A percentile compares a stretch with the other conserved stretches of the same genome.
Evolutionary conservation across 2,888 invertebrate species (phyloP).

Genomic region (Anodontia alba): DNA sequence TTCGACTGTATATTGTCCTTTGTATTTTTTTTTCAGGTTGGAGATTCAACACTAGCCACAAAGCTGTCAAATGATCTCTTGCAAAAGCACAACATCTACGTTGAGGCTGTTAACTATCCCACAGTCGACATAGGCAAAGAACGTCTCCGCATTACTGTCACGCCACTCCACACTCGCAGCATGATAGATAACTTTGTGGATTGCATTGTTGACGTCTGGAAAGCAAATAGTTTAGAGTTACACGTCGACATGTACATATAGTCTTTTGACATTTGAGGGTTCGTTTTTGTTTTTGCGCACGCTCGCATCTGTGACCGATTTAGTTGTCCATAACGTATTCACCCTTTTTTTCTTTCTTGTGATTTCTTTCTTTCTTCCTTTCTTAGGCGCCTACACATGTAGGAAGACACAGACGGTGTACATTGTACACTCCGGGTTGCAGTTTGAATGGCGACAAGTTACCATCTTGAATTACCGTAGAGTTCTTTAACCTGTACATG

Average conservation of each 20-base stretch:
- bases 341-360: too few relatives aligned
- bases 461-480: too few relatives aligned
- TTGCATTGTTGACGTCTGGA: constrained; percentile 91
- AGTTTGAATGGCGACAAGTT: too few relatives aligned
- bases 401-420: too few relatives aligned
- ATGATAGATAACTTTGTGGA: constrained; percentile 90
- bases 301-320: constrained; percentile 74
- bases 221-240: constrained; percentile 88
- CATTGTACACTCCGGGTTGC: too few relatives aligned
- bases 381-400: constrained; percentile 76
- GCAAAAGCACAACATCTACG: constrained; percentile 94
- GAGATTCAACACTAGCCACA: constrained; percentile 93
- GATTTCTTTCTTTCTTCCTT: too few relatives aligned
- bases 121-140: constrained; percentile 97
- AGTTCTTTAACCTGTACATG: too few relatives aligned
- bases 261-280: constrained; percentile 67
- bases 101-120: constrained; percentile 99
- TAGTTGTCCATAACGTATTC: too few relatives aligned
- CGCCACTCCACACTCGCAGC: constrained; percentile 96
- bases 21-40: too few relatives aligned
- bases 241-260: constrained; percentile 70
- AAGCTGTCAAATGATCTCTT: constrained; percentile 94
- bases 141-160: constrained; percentile 96
- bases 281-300: constrained; percentile 67
- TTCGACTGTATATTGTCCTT: too few relatives aligned